phyloP scores from a whole-genome alignment of 1,140 invertebrate genomes.

The Drosophila murphyi region DNA sequence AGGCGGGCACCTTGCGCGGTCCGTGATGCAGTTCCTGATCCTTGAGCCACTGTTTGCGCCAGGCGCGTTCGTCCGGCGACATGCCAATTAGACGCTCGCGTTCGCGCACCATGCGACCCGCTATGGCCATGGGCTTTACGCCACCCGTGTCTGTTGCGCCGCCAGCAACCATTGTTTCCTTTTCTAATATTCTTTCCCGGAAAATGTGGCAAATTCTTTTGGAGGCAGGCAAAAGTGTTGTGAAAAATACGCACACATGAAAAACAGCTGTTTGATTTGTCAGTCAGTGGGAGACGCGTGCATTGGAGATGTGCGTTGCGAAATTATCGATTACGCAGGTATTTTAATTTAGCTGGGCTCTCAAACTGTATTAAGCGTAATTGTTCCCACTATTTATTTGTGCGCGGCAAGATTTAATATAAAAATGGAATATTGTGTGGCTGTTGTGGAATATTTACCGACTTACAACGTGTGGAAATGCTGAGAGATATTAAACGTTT shows the following conservation, averaged over 20 bases:
- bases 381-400: neutral
- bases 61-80: conserved; percentile 92
- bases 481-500: too few relatives aligned
- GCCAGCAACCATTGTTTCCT: conserved; percentile 63
- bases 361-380: too few relatives aligned
- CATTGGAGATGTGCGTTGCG: neutral
- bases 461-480: too few relatives aligned
- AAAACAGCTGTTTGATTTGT: conserved; percentile 32
- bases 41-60: conserved; percentile 92
- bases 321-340: neutral
- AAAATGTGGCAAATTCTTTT: conserved; percentile 11
- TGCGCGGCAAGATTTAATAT: neutral
- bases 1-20: conserved; percentile 88
- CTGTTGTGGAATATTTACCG: too few relatives aligned
- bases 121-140: conserved; percentile 89
- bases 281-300: conserved; percentile 4
- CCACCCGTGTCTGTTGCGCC: conserved; percentile 86
- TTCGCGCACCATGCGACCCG: conserved; percentile 89
- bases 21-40: conserved; percentile 92
- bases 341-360: neutral
- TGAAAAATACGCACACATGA: conserved; percentile 28
- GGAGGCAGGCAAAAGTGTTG: conserved; percentile 2
- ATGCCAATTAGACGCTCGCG: conserved; percentile 92
- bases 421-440: neutral
- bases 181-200: neutral